phyloP scores from a whole-genome alignment of 2,797 vertebrate genomes.

The Prunella strophiata region DNA sequence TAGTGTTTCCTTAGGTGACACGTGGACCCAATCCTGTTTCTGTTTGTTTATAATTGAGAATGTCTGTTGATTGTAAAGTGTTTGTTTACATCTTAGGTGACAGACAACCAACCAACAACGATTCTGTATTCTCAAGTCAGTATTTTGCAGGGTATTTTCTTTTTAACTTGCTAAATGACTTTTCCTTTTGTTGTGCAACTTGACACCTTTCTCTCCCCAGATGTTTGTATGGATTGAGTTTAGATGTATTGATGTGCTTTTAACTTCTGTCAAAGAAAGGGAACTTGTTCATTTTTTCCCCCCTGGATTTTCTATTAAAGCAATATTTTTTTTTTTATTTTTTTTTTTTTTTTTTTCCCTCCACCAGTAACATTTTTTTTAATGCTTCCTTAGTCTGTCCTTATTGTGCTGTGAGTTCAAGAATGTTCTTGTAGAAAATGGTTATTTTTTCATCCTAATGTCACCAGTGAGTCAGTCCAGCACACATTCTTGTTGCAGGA shows the following conservation, averaged over 20 bases:
- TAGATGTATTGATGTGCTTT: not conserved
- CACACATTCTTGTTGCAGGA: not conserved
- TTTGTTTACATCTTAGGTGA: not conserved
- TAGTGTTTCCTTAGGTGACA: not conserved
- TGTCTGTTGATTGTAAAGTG: not conserved
- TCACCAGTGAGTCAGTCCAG: not conserved
- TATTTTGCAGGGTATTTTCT: not conserved
- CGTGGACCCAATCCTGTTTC: not conserved
- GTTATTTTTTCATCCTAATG: slow-evolving; percentile 1
- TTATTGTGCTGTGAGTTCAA: not conserved
- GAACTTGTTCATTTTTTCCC: not conserved
- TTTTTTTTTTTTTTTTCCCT: accelerated
- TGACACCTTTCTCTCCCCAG: not conserved
- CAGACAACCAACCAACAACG: not conserved
- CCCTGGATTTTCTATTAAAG: not conserved
- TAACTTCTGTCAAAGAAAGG: not conserved
- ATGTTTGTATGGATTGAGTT: not conserved
- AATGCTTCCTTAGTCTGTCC: not conserved
- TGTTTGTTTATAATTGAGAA: not conserved
- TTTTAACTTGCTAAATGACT: not conserved
- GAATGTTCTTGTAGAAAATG: not conserved
- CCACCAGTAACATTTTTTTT: not conserved
- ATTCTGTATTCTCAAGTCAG: not conserved
- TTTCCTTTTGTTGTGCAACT: not conserved
- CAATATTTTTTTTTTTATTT: not conserved